A percentile compares a stretch with the other conserved stretches of the same genome.
phyloP scores from a whole-genome alignment of 2,113 vertebrate species.

The Gobiocypris rarus region DNA sequence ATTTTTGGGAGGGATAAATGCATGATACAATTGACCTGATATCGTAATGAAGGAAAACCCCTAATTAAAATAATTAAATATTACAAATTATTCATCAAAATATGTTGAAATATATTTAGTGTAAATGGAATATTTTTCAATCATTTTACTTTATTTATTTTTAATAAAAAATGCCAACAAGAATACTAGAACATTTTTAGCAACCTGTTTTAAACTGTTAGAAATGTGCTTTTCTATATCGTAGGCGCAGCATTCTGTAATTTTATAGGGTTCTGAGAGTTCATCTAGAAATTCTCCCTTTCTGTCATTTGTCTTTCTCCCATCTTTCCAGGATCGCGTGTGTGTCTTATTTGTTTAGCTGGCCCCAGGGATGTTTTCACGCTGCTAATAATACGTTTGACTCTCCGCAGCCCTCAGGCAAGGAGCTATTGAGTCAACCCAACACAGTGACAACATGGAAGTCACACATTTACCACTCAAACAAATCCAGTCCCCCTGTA shows the following conservation, averaged over 20 bases:
- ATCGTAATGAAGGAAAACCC: too few relatives aligned
- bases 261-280: not conserved
- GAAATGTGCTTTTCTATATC: not conserved
- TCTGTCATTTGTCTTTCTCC: slow-evolving; percentile 41
- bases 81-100: too few relatives aligned
- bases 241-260: not conserved
- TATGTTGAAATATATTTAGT: too few relatives aligned
- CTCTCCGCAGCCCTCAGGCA: slow-evolving; percentile 51
- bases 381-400: slow-evolving; percentile 56
- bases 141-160: too few relatives aligned
- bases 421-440: slow-evolving; percentile 51
- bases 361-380: slow-evolving; percentile 54
- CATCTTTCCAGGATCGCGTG: slow-evolving; percentile 27
- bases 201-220: not conserved
- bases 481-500: slow-evolving; percentile 14
- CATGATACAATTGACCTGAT: too few relatives aligned
- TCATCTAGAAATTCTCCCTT: slow-evolving; percentile 24
- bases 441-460: slow-evolving; percentile 44
- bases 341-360: slow-evolving; percentile 41
- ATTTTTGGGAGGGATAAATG: too few relatives aligned
- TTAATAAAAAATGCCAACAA: not conserved
- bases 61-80: too few relatives aligned
- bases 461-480: slow-evolving; percentile 28
- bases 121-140: not conserved
- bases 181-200: not conserved